Evolutionary conservation across 2,888 invertebrate genomes (phyloP).

Genomic region (Neocrepidodera transversa): DNA sequence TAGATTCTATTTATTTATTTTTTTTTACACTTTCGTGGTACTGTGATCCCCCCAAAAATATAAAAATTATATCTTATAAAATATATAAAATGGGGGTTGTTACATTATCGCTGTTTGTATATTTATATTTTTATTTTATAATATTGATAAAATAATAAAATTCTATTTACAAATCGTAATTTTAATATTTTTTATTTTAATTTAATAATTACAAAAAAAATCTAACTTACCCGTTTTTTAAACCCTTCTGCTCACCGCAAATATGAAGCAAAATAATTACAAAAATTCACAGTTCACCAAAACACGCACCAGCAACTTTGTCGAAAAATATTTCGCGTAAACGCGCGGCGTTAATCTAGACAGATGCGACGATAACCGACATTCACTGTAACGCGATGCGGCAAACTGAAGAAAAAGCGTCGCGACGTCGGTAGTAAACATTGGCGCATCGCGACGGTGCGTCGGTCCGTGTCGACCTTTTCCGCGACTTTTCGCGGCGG

Average conservation of each 20-base stretch:
- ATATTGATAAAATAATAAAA: too few species aligned
- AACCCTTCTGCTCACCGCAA: neutral
- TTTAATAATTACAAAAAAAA: too few species aligned
- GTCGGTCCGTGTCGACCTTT: slow-evolving; percentile 30
- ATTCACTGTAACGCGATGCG: slow-evolving; percentile 48
- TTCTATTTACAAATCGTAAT: too few species aligned
- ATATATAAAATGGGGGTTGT: too few species aligned
- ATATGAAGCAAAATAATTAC: neutral
- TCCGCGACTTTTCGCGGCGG: slow-evolving; percentile 32
- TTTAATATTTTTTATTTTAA: too few species aligned
- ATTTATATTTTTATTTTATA: too few species aligned
- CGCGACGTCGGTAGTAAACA: slow-evolving; percentile 57
- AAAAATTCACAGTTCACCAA: slow-evolving; percentile 2
- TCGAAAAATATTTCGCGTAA: slow-evolving; percentile 6
- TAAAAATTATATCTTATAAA: too few species aligned
- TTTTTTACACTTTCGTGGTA: too few species aligned
- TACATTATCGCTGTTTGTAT: too few species aligned
- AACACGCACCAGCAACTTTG: slow-evolving; percentile 4
- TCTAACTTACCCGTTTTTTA: neutral
- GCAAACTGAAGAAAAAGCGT: slow-evolving; percentile 57
- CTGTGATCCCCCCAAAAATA: too few species aligned
- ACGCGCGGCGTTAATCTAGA: neutral
- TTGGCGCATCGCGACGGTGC: slow-evolving; percentile 56
- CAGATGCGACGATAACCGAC: slow-evolving; percentile 3
- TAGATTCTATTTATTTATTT: too few species aligned